A percentile compares a stretch with the other conserved stretches of the same genome.
phyloP scores from a whole-genome alignment of 1,140 invertebrate species.

The Ostrea edulis region DNA sequence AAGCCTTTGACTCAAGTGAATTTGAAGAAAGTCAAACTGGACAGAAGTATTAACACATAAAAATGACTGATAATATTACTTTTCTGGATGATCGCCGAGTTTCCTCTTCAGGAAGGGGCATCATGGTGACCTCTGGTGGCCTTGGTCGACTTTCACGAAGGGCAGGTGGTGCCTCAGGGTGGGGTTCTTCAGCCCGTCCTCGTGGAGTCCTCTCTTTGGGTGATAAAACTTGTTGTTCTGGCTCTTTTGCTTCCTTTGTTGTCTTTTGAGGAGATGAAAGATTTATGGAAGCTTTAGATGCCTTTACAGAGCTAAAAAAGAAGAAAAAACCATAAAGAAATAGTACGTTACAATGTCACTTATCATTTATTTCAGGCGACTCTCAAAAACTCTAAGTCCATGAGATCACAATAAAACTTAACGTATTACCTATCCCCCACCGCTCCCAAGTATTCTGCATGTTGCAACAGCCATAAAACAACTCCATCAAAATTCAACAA shows the following conservation, averaged over 20 bases:
- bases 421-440: too few species aligned
- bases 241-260: neutral
- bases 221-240: neutral
- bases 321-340: too few species aligned
- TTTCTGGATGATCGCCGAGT: neutral
- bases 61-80: neutral
- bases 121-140: constrained; percentile 16
- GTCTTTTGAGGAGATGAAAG: constrained; percentile 13
- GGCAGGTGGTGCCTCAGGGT: neutral
- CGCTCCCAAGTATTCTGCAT: too few species aligned
- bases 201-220: constrained; percentile 12
- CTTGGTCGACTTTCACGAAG: neutral
- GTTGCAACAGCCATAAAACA: too few species aligned
- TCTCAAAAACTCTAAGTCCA: too few species aligned
- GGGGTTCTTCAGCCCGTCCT: neutral
- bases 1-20: too few species aligned
- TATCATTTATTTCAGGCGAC: too few species aligned
- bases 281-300: neutral
- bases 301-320: constrained; percentile 15
- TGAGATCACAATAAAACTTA: too few species aligned
- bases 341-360: too few species aligned
- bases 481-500: too few species aligned
- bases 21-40: too few species aligned
- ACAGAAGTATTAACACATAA: too few species aligned
- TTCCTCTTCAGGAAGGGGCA: constrained; percentile 18